Evolutionary conservation across 2,113 vertebrate genomes (phyloP), one percentile per base, ranked within the genome.

Genomic region (Anolis carolinensis): DNA sequence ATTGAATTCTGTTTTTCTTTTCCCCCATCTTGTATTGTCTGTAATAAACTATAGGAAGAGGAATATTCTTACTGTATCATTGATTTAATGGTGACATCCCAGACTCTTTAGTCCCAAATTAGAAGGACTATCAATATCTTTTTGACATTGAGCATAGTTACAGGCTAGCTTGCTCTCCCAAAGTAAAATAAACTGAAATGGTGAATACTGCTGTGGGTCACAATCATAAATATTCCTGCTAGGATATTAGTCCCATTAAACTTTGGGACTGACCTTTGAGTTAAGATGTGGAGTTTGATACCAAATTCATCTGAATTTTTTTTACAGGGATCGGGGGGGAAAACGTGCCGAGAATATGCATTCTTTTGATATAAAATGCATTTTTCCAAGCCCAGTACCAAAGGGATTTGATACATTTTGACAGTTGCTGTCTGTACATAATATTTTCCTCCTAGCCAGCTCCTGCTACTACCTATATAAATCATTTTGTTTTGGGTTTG

Each of bases 81-180:
- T 89, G 52, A 79, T 74, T 81, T 67, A 67, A 67, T 76, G 72
- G 27, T 75, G 65, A 74, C 50, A 30, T 68, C 30, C 32, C 30
- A 55, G n/a, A 36, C 27, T 70, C 68, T 55, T 70, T 18, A 25
- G 25, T 55, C 21, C 34, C 30, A 67, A 85, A 77, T 21, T 75
- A 18, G 87, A 84, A 52, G 82, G 13, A 1, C 48, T 62, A 81
- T 50, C 71, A 65, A 83, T 25, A 5, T 34, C 50, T 76, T 67
- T 59, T 59, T 16, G 59, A 20, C 30, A 52, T 50, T 67, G 72
- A 23, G 8, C 59, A 5, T 74, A 39, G 39, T 59, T 23, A 90
- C 39, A 87, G 30, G 59, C 88, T 78, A 63, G 83, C 7, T 62
- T 89, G 82, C 6, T 92, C 23, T 59, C 86, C 79, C 32, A 3